Evolutionary conservation across 2,888 invertebrate species (phyloP).

Genomic region (Drosophila dives): DNA sequence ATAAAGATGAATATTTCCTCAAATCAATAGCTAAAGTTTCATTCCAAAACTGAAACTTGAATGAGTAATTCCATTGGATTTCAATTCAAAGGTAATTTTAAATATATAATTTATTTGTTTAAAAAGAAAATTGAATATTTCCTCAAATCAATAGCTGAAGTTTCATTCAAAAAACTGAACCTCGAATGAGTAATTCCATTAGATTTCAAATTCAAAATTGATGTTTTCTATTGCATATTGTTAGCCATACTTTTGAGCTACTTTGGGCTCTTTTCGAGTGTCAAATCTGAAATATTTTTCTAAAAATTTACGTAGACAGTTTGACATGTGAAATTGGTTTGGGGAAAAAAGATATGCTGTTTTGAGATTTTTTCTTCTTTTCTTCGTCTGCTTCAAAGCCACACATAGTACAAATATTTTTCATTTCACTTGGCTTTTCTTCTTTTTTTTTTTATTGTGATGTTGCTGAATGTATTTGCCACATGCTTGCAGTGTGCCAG

Average conservation of each 20-base stretch:
- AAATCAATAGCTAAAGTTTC: too few species aligned
- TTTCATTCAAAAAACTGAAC: background rate
- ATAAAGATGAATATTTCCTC: too few species aligned
- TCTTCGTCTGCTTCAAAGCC: conserved; percentile 22
- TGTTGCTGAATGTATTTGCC: conserved; percentile 24
- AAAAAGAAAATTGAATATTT: background rate
- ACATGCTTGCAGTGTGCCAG: conserved; percentile 31
- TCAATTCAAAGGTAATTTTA: too few species aligned
- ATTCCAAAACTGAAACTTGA: too few species aligned
- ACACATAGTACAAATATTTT: conserved; percentile 13
- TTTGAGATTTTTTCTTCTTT: background rate
- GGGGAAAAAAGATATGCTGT: conserved; percentile 14
- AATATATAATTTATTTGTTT: background rate
- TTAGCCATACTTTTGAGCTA: conserved; percentile 9
- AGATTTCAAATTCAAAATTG: background rate
- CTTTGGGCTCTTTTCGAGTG: conserved; percentile 29
- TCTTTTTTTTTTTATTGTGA: background rate
- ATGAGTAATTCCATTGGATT: too few species aligned
- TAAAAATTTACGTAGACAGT: conserved; percentile 33
- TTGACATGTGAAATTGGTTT: conserved; percentile 46
- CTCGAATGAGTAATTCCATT: background rate
- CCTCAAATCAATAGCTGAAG: background rate
- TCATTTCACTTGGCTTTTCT: conserved; percentile 8
- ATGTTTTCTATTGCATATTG: background rate
- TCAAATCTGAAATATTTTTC: conserved; percentile 42